A percentile compares a stretch with the other conserved stretches of the same genome.
Evolutionary conservation across 1,140 invertebrate species (phyloP).

Genomic region (Olivierus martensii): DNA sequence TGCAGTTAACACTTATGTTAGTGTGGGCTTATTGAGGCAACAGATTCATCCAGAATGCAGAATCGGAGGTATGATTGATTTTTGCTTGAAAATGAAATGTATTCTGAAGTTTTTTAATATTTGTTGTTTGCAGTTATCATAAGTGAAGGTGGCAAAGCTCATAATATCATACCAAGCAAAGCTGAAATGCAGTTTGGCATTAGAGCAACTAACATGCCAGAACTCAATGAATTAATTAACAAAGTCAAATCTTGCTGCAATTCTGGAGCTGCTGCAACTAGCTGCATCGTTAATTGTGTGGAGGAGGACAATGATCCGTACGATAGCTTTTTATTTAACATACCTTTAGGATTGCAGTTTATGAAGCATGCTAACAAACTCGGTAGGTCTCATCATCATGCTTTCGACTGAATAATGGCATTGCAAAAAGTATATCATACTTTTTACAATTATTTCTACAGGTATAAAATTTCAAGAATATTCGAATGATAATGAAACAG

Average conservation of each 20-base stretch:
- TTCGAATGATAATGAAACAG: not conserved
- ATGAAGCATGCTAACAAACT: slow-evolving; percentile 6
- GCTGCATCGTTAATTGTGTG: slow-evolving; percentile 16
- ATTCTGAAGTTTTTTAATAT: too few species aligned
- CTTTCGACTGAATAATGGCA: too few species aligned
- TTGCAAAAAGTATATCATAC: too few species aligned
- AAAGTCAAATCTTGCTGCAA: slow-evolving; percentile 25
- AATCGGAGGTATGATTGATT: slow-evolving; percentile 23
- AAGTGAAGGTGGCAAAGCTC: slow-evolving; percentile 28
- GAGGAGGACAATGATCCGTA: not conserved
- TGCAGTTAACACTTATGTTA: slow-evolving; percentile 20
- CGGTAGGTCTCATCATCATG: slow-evolving; percentile 1
- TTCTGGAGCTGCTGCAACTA: slow-evolving; percentile 26
- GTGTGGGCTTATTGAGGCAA: slow-evolving; percentile 20
- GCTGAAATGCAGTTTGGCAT: slow-evolving; percentile 26
- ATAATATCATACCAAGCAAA: slow-evolving; percentile 29
- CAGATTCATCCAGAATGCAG: slow-evolving; percentile 23
- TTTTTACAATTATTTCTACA: too few species aligned
- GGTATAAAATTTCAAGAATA: too few species aligned
- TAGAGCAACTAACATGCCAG: slow-evolving; percentile 24
- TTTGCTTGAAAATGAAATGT: too few species aligned
- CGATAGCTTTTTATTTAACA: slow-evolving; percentile 3
- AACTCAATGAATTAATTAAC: slow-evolving; percentile 23
- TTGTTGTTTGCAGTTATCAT: slow-evolving; percentile 18
- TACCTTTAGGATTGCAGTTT: slow-evolving; percentile 1